Evolutionary conservation across 2,888 invertebrate genomes (phyloP), one percentile per base, ranked within the genome.

Genomic region (Empis livida): DNA sequence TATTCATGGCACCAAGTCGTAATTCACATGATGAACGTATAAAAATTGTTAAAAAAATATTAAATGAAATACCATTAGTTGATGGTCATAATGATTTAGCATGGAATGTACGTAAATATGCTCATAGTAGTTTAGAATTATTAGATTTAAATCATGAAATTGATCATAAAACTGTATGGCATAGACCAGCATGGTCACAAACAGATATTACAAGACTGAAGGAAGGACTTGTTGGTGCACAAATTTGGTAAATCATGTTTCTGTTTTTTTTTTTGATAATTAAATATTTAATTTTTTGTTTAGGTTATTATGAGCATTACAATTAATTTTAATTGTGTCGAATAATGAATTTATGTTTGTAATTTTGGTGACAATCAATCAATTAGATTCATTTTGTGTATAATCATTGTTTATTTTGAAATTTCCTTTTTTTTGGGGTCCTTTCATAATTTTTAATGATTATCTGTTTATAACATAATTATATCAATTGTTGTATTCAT

Each of bases 91-190:
- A 91, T 70, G 89, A 91, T 65, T 73, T 89, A 60, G 87, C 90
- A 31, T 90, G 90, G 89, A 90, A 91, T 68, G 80, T 91, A 53
- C 74, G 89, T 52, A 88, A 88, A 68, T 89, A 89, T 70, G 79
- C 88, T 45, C 87, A 88, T 70, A 91, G 89, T 66, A 82, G 82
- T 68, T 74, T 88, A 43, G 69, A 68, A 49, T 53, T 63, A 49
- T 61, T 68, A 11, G 66, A 68, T 51, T 61, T 68, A 41, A 41
- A 17, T 20, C 40, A 49, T 16, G 58, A 61, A 48, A 54, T 65
- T 42, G 63, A 65, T 53, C 63, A 67, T 50, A 63, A 63, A 56
- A 84, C 87, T 61, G 86, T 89, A 55, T 90, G 90, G 90, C 81
- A 85, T 56, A 77, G 79, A 59, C 86, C 84, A 65, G 80, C 80